Conservation (phyloP, 2,797 vertebrate genomes). For the Loriculus beryllinus region DNA sequence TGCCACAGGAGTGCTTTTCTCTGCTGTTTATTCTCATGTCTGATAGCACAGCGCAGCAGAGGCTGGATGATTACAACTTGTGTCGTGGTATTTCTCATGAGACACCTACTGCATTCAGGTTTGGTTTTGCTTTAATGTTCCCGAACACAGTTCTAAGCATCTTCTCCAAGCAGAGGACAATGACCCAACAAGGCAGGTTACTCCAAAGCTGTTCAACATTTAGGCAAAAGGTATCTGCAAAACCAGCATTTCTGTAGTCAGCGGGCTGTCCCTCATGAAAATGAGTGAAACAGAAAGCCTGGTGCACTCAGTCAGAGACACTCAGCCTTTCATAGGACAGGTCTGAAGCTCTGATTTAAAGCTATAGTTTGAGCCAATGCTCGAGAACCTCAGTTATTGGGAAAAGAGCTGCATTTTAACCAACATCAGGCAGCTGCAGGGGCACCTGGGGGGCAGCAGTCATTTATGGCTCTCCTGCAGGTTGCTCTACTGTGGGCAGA, state of each 20-base stretch:
- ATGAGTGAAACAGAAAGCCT: accelerated
- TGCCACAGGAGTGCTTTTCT: neutral
- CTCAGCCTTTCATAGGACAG: neutral
- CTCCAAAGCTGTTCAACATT: neutral
- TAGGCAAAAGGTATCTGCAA: neutral
- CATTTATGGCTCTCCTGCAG: neutral
- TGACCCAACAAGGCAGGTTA: accelerated
- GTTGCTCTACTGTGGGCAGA: neutral
- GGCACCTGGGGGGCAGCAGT: neutral
- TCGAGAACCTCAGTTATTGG: accelerated
- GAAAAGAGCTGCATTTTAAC: neutral
- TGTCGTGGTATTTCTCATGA: neutral
- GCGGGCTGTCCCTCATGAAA: accelerated
- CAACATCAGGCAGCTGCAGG: neutral
- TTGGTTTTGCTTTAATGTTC: neutral
- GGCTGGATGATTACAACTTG: neutral
- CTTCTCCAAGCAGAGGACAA: neutral
- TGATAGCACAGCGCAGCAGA: neutral
- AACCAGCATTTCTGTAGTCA: neutral
- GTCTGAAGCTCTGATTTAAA: neutral
- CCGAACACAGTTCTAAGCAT: neutral
- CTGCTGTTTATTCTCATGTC: neutral
- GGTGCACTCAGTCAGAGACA: neutral
- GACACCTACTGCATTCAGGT: neutral
- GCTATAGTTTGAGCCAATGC: neutral